These are phyloP conservation scores for Volucella inflata DNA, from an alignment of 2,888 invertebrate species.

Conservation along the genomic window DNA sequence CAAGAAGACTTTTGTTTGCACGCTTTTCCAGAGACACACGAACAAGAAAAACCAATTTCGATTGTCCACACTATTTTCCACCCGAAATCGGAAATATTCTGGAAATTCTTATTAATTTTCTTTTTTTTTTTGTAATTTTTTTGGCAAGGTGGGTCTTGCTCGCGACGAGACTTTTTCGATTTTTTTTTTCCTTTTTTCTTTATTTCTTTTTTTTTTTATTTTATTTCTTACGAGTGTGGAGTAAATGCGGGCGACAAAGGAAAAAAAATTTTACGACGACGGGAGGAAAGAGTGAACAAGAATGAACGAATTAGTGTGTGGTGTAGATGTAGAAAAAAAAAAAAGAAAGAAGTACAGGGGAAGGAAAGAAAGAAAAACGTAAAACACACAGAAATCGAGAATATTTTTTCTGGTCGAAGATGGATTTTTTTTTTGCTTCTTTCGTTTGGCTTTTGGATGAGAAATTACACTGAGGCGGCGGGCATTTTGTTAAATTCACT, in stretches of 20 bases:
- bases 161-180: slow-evolving; percentile 62
- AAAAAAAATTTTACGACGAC: slow-evolving; percentile 69
- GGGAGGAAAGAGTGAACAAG: slow-evolving; percentile 68
- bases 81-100: slow-evolving; percentile 44
- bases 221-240: background rate
- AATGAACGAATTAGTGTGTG: slow-evolving; percentile 59
- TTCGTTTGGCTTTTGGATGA: slow-evolving; percentile 45
- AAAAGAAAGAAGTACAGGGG: slow-evolving; percentile 58
- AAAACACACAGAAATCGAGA: slow-evolving; percentile 71
- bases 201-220: slow-evolving; percentile 28
- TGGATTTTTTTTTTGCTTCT: slow-evolving; percentile 54
- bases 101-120: slow-evolving; percentile 28
- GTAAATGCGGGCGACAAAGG: slow-evolving; percentile 75
- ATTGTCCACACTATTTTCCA: slow-evolving; percentile 13
- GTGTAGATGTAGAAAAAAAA: slow-evolving; percentile 26
- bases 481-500: slow-evolving; percentile 55
- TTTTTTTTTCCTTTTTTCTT: slow-evolving; percentile 25
- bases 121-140: slow-evolving; percentile 4
- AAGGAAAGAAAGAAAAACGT: slow-evolving; percentile 67
- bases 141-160: slow-evolving; percentile 73
- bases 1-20: slow-evolving; percentile 64
- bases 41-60: background rate
- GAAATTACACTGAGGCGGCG: slow-evolving; percentile 59
- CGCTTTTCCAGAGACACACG: slow-evolving; percentile 41
- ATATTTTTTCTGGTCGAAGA: slow-evolving; percentile 60